Base-by-base conservation (phyloP, 2,888 invertebrate genomes). In the Fabriciana adippe region DNA sequence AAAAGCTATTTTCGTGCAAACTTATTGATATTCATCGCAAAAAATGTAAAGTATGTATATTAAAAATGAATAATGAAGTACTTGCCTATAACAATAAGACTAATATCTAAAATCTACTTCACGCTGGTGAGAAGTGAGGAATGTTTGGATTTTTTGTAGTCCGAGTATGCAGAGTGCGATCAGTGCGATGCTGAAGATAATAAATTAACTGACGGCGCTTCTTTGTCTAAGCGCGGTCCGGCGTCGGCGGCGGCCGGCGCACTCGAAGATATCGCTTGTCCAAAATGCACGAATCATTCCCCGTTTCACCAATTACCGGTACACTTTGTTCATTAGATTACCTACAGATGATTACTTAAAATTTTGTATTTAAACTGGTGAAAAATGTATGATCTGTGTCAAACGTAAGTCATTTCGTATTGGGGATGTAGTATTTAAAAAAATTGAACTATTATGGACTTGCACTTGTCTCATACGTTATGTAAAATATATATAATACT, bases 271-370 rank as follows among this genome's bases (percentile, higher is more conserved):
- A 51, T 31, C 63, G 45, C 60, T 31, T 31, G 48, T 41, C 56
- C 15, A 16, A 66, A 47, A 47, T 53, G 11, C 31, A 53, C 66
- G 14, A 63, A 66, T 69, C 69, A 66, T 69, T 63, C 68, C 59
- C 56, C 31, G 51, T 68, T 56, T 41, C 55, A 55, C 56, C 56
- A 57, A 48, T 66, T 55, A 45, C 69, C 57, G 14, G n/a, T 48
- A 41, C 45, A 48, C 47, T 45, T 15, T 51, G 61, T 50, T 59
- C 45, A 41, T 41, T 41, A 41, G 35, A 41, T 41, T 3, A 41
- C 2, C 35, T 41, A 11, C 35, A 11, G 11, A 41, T 41, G 11
- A 41, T 51, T n/a, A 51, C 16, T n/a, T 51, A 50, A 60, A 11
- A 11, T 41, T 41, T 41, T 41, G 35, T 11, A 41, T 41, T 41